Evolutionary conservation across 2,888 invertebrate genomes (phyloP), one percentile per base, ranked within the genome.

Genomic region (Drosophila helvetica): DNA sequence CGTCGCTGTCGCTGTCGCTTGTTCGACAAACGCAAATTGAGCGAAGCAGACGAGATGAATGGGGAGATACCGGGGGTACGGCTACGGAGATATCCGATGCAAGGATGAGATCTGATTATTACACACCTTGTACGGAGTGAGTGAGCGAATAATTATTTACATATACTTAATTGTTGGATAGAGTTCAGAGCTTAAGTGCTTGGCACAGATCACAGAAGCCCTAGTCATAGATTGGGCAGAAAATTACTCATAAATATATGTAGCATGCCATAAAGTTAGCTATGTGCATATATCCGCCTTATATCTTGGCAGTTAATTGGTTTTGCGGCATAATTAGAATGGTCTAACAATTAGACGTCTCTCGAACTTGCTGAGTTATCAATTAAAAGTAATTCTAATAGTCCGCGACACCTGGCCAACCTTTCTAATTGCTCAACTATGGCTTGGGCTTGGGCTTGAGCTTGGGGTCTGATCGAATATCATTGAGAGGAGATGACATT

Each of bases 11-110:
- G 51, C 72, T 76, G 66, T 70, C 50, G 59, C 68, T 67, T 79
- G 57, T 75, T 61, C 72, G 52, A 65, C 63, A 80, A 78, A 84
- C 74, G 65, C 87, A 84, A 86, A 82, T 80, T 73, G 64, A 74
- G 75, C 70, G 45, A 63, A 48, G 63, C 25, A 51, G 63, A 25
- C 27, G 48, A 57, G n/a, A 57, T 25, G n/a, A 8, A 42, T 9
- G 17, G 53, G 12, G 55, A 53, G 65, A 33, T 19, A 5, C 12
- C 22, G 22, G 22, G 22, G 0, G 27, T 18, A 4, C 68, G 67
- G 68, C 51, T 12, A n/a, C 4, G 1, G 17, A 52, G 50, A 17
- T 54, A 72, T 30, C 55, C 12, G n/a, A 48, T 30, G 18, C 6
- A 27, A n/a, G 10, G 45, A 46, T 52, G 12, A 38, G 27, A 38